Evolutionary conservation across 2,797 vertebrate genomes (phyloP).

Genomic region (Poecilia picta): DNA sequence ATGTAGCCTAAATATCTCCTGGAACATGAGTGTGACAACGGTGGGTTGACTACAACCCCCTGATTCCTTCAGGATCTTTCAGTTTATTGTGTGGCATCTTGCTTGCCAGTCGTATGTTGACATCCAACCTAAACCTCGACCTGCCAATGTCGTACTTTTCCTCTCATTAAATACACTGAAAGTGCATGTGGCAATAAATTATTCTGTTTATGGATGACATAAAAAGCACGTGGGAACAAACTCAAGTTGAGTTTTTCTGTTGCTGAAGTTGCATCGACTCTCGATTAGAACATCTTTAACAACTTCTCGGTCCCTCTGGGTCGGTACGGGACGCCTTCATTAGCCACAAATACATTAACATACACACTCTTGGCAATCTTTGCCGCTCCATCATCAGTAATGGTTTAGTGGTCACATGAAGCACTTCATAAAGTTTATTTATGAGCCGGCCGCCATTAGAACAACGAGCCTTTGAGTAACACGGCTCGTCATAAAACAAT

Average conservation of each 20-base stretch:
- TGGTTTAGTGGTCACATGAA: slow-evolving; percentile 58
- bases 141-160: background rate
- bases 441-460: slow-evolving; percentile 51
- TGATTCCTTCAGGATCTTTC: background rate
- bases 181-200: background rate
- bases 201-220: background rate
- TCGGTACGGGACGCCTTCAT: background rate
- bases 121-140: background rate
- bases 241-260: background rate
- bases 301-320: background rate
- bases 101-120: background rate
- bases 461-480: slow-evolving; percentile 71
- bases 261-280: background rate
- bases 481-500: slow-evolving; percentile 64
- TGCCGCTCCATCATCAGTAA: slow-evolving; percentile 55
- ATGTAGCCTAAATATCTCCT: background rate
- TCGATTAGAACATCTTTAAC: background rate
- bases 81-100: background rate
- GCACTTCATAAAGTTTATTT: slow-evolving; percentile 69
- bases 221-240: background rate
- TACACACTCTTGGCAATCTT: slow-evolving; percentile 47
- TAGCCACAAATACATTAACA: slow-evolving; percentile 18
- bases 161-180: background rate
- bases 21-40: background rate
- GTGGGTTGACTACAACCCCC: background rate